Percentiles rank a stretch among this genome's conserved stretches.
Conservation (phyloP, 1,140 invertebrate genomes). For the Drosophila punjabiensis region DNA sequence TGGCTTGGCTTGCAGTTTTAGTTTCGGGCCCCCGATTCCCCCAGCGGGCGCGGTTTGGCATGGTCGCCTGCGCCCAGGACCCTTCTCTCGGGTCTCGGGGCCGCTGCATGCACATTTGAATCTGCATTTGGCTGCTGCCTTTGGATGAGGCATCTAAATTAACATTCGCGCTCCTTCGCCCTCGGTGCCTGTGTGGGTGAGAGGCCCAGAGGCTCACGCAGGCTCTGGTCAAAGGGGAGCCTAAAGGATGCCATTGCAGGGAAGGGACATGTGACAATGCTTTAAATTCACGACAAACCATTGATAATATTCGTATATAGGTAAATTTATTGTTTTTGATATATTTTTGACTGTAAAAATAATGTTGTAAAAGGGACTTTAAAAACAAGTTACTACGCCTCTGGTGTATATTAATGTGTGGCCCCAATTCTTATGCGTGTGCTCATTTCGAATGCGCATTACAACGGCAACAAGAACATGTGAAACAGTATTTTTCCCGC, state of each 20-base stretch:
- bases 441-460: slow-evolving; percentile 83
- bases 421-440: slow-evolving; percentile 81
- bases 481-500: slow-evolving; percentile 53
- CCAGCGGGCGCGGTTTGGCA: slow-evolving; percentile 33
- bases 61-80: slow-evolving; percentile 38
- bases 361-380: background rate
- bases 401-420: slow-evolving; percentile 75
- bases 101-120: slow-evolving; percentile 77
- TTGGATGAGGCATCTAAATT: slow-evolving; percentile 70
- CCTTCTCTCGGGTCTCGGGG: slow-evolving; percentile 29
- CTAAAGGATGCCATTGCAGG: background rate
- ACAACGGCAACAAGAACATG: slow-evolving; percentile 66
- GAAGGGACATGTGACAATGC: no score
- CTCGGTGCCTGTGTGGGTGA: slow-evolving; percentile 11
- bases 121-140: slow-evolving; percentile 70
- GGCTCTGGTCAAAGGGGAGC: background rate
- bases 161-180: slow-evolving; percentile 66
- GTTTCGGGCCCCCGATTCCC: slow-evolving; percentile 34
- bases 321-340: background rate
- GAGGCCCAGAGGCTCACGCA: slow-evolving; percentile 12
- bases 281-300: background rate
- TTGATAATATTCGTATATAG: background rate
- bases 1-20: slow-evolving; percentile 57
- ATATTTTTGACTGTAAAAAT: background rate
- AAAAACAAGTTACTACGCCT: background rate